These are phyloP conservation scores for Anorthoa munda DNA, from an alignment of 2,888 invertebrate species.

Conservation along the genomic window DNA sequence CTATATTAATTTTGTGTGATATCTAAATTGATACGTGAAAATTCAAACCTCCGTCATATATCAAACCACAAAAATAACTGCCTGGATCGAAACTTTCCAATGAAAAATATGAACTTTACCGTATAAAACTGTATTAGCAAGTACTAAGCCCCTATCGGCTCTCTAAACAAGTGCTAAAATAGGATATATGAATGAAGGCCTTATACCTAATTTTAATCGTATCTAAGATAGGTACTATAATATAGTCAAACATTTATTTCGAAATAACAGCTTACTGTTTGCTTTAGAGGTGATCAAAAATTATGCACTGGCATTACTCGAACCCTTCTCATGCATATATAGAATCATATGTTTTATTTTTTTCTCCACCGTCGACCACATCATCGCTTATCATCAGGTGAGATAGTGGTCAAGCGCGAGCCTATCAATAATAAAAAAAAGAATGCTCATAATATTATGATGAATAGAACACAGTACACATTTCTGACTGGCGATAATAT, in stretches of 20 bases:
- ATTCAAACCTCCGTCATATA: too few species aligned
- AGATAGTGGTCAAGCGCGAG: too few species aligned
- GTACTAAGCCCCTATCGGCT: neutral
- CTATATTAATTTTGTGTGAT: neutral
- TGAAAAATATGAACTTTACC: neutral
- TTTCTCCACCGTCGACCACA: too few species aligned
- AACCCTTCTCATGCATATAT: slow-evolving; percentile 29
- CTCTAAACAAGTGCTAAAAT: slow-evolving; percentile 4
- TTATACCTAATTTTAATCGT: neutral
- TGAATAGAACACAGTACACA: slow-evolving; percentile 38
- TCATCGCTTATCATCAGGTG: too few species aligned
- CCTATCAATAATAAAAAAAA: too few species aligned
- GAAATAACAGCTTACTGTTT: slow-evolving; percentile 25
- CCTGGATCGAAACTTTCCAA: neutral
- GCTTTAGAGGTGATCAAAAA: slow-evolving; percentile 6
- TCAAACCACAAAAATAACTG: neutral
- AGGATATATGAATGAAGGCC: neutral
- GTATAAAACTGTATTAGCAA: neutral
- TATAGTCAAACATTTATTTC: slow-evolving; percentile 6
- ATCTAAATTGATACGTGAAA: too few species aligned
- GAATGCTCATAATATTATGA: slow-evolving; percentile 30
- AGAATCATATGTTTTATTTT: slow-evolving; percentile 7
- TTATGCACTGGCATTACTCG: slow-evolving; percentile 49
- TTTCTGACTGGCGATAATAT: slow-evolving; percentile 35
- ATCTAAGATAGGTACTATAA: neutral